Conservation (phyloP, 2,888 invertebrate genomes). For the Eupithecia vulgata region DNA sequence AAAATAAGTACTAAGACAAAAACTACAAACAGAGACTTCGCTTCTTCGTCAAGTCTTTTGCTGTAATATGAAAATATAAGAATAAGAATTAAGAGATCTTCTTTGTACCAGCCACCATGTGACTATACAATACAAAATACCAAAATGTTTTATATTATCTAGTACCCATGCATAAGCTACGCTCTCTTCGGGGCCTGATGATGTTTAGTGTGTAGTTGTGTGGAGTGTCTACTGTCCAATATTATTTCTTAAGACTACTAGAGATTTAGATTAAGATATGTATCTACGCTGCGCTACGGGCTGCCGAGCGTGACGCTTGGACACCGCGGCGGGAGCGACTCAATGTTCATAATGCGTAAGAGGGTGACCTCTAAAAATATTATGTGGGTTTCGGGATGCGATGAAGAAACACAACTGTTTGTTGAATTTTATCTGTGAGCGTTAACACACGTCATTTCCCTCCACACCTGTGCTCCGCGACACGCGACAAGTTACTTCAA, state of each 20-base stretch:
- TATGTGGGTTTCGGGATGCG: background rate
- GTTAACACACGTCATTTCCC: constrained; percentile 4
- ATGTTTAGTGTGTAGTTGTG: too few relatives aligned
- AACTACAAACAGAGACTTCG: too few relatives aligned
- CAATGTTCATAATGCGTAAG: background rate
- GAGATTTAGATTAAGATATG: background rate
- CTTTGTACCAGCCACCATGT: too few relatives aligned
- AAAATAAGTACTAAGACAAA: too few relatives aligned
- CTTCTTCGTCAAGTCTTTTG: too few relatives aligned
- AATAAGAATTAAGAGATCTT: too few relatives aligned
- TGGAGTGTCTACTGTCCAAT: background rate
- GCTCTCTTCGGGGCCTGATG: background rate
- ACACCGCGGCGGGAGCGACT: background rate
- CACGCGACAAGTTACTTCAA: background rate
- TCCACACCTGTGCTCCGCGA: background rate
- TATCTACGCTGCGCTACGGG: background rate
- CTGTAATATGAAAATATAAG: too few relatives aligned
- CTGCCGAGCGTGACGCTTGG: background rate
- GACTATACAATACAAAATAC: too few relatives aligned
- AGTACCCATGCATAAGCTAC: background rate
- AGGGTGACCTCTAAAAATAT: background rate
- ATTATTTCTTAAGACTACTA: background rate
- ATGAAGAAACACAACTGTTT: background rate
- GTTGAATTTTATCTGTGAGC: background rate
- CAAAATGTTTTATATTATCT: background rate